phyloP scores from a whole-genome alignment of 2,797 vertebrate genomes.

The Rhinogobio ventralis region DNA sequence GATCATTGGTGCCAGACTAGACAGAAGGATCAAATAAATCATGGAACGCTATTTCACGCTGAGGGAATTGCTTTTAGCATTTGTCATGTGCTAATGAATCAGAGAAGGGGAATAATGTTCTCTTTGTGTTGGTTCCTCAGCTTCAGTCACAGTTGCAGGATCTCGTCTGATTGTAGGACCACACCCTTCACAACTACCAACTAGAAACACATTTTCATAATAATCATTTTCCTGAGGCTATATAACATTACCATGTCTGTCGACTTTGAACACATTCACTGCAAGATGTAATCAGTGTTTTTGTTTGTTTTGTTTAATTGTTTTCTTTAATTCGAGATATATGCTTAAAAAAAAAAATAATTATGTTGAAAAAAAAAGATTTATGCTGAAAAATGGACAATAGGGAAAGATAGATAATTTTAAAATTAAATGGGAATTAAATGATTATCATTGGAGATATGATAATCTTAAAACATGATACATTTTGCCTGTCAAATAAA shows the following conservation, averaged over 20 bases:
- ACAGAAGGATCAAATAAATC: conserved; percentile 4
- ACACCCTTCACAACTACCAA: conserved; percentile 28
- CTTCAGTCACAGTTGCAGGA: conserved; percentile 3
- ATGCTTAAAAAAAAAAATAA: neutral
- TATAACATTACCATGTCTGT: neutral
- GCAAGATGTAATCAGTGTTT: neutral
- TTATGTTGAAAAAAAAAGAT: too few relatives aligned
- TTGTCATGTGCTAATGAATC: conserved; percentile 21
- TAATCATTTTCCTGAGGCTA: neutral
- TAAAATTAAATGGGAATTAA: too few relatives aligned
- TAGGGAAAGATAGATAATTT: too few relatives aligned
- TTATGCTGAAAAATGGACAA: neutral
- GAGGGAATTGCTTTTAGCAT: neutral
- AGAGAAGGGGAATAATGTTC: conserved; percentile 17
- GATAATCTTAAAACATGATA: neutral
- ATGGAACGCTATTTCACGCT: conserved; percentile 6
- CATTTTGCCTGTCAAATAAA: neutral
- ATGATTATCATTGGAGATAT: neutral
- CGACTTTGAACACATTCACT: neutral
- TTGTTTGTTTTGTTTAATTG: neutral
- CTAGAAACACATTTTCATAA: neutral
- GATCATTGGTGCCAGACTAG: neutral
- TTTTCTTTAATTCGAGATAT: neutral
- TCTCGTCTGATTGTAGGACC: conserved; percentile 8
- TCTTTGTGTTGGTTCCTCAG: conserved; percentile 18